Percentiles rank a stretch among this genome's conserved stretches.
Conservation (phyloP, 2,797 vertebrate species). For the Pteropus rufus region DNA sequence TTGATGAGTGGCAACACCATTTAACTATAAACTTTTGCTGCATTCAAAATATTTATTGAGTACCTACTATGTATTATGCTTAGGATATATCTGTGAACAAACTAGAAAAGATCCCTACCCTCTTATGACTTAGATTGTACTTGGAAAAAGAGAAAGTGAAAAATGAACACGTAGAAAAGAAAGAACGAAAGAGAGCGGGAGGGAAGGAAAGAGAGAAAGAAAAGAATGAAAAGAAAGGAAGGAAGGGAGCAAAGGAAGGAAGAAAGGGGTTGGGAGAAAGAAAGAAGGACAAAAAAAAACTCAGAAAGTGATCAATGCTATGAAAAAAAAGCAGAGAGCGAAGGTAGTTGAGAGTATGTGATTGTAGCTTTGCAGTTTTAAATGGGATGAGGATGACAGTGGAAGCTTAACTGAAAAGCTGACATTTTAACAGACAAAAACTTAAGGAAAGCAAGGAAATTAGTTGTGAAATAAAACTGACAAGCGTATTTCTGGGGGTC, state of each 20-base stretch:
- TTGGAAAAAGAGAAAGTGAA: background rate
- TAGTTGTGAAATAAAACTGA: background rate
- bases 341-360: background rate
- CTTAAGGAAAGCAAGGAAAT: background rate
- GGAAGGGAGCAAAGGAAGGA: background rate
- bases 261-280: accelerated
- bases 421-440: background rate
- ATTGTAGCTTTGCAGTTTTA: background rate
- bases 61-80: background rate
- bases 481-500: background rate
- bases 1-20: background rate
- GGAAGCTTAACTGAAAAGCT: background rate
- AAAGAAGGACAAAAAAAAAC: background rate
- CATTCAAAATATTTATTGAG: background rate
- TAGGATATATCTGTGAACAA: background rate
- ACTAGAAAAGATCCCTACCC: background rate
- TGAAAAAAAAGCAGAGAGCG: background rate
- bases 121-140: background rate
- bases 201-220: too few species aligned
- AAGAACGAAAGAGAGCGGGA: accelerated
- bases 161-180: background rate
- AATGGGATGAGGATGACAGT: background rate
- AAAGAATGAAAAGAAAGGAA: background rate
- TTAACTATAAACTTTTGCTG: background rate
- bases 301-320: background rate